Evolutionary conservation across 2,888 invertebrate species (phyloP).

Genomic region (Spicauda simplicius): DNA sequence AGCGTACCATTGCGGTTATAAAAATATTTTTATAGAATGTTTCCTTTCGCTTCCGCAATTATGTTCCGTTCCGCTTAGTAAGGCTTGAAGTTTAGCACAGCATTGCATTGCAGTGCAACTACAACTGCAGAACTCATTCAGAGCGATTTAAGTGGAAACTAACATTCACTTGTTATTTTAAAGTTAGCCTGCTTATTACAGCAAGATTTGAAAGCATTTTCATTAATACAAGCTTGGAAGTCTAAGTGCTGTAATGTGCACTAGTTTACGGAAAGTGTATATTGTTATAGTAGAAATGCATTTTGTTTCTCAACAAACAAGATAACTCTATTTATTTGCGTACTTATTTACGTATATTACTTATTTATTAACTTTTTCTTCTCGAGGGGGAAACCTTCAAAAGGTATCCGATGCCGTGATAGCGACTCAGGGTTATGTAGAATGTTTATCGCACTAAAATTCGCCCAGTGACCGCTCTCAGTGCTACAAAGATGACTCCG

Average conservation of each 20-base stretch:
- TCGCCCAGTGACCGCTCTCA: no score
- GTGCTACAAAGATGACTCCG: no score
- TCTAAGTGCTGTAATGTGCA: background rate
- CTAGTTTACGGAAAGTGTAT: background rate
- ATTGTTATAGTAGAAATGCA: no score
- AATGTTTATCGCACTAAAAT: no score
- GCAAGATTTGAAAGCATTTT: slow-evolving; percentile 16
- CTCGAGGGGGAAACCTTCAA: no score
- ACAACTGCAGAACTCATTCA: slow-evolving; percentile 27
- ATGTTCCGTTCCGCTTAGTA: slow-evolving; percentile 35
- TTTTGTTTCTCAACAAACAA: no score
- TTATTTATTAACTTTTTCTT: no score
- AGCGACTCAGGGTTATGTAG: no score
- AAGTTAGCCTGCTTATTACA: slow-evolving; percentile 15
- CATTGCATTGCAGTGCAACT: slow-evolving; percentile 6
- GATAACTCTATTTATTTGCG: no score
- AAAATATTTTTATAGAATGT: slow-evolving; percentile 33
- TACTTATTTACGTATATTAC: no score
- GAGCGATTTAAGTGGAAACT: slow-evolving; percentile 24
- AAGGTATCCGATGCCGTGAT: no score
- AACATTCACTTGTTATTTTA: slow-evolving; percentile 30
- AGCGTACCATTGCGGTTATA: slow-evolving; percentile 16
- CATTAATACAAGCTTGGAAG: background rate
- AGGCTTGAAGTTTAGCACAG: slow-evolving; percentile 31
- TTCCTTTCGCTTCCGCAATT: slow-evolving; percentile 34